Evolutionary conservation across 2,113 vertebrate genomes (phyloP), one percentile per base, ranked within the genome.

Genomic region (Megaleporinus macrocephalus): DNA sequence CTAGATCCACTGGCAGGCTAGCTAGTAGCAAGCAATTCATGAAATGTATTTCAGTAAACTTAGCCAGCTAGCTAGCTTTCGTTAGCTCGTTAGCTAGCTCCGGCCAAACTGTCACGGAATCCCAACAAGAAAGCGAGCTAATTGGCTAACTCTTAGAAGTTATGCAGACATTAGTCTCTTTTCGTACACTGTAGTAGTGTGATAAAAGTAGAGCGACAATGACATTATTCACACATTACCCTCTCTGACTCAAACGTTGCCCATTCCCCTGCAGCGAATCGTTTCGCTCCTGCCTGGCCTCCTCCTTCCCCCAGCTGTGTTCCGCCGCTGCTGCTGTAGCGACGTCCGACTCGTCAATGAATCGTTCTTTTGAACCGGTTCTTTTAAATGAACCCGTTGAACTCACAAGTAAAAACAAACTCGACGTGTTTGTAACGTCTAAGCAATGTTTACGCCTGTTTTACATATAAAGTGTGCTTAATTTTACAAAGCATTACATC

Each of bases 271-370:
- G 74, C 91, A 80, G 91, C 80, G 87, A 85, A 80, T 87, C 89
- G 87, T 90, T 86, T 86, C 88, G 74, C 91, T 89, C 84, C 90
- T 83, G 91, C 91, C 92, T 91, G 92, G 90, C 94, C 93, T 92
- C 94, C 91, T 89, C 90, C 93, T 85, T 82, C 85, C 92, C 57
- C 92, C 94, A 93, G 93, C 93, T 94, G 90, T 92, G 92, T 89
- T 91, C 91, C 88, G 90, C 91, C 88, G 88, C 92, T 91, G 92
- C 92, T 94, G 91, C 91, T 55, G 53, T 22, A 55, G 53, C 53
- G 53, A 55, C 53, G 18, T 55, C 18, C 20, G 53, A 55, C 5
- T 55, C 20, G 20, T 55, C 18, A 22, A 55, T 55, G 53, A 55
- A 55, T 55, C 53, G 14, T 22, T 20, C 53, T 55, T 90, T 78